A percentile compares a stretch with the other conserved stretches of the same genome.
These are phyloP conservation scores for Drusus annulatus DNA, from an alignment of 1,140 invertebrate genomes.

Conservation along the genomic window DNA sequence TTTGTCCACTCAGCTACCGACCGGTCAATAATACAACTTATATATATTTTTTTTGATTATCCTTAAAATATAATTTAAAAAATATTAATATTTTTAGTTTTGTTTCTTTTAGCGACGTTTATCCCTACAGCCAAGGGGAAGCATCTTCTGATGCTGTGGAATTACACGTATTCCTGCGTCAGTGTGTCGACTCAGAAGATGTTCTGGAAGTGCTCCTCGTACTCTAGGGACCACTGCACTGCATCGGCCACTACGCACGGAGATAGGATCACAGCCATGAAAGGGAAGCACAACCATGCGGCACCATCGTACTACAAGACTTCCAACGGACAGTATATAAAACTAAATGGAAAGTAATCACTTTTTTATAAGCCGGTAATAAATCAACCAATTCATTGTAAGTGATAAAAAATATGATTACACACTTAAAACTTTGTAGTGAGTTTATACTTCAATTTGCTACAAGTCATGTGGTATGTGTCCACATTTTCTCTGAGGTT, in stretches of 20 bases:
- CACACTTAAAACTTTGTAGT: no score
- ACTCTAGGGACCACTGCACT: neutral
- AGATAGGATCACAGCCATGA: neutral
- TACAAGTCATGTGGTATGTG: no score
- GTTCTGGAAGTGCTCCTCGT: slow-evolving; percentile 22
- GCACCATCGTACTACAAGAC: slow-evolving; percentile 6
- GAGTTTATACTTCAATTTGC: no score
- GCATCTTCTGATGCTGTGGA: neutral
- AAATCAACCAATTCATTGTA: no score
- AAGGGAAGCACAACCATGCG: neutral
- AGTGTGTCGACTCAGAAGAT: neutral
- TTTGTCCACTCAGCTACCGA: no score
- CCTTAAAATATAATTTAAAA: no score
- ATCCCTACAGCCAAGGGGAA: slow-evolving; percentile 4
- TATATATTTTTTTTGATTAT: no score
- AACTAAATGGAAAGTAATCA: neutral
- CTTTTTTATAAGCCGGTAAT: no score
- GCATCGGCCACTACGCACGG: neutral
- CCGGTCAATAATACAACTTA: no score
- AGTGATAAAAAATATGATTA: no score
- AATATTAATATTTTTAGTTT: no score
- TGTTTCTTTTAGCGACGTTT: neutral
- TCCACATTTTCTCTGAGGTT: no score
- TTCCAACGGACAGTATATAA: neutral
- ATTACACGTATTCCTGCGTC: neutral